Percentiles rank a stretch among this genome's conserved stretches.
Evolutionary conservation across 2,113 vertebrate species (phyloP).

Genomic region (Periophthalmodon schlosseri): DNA sequence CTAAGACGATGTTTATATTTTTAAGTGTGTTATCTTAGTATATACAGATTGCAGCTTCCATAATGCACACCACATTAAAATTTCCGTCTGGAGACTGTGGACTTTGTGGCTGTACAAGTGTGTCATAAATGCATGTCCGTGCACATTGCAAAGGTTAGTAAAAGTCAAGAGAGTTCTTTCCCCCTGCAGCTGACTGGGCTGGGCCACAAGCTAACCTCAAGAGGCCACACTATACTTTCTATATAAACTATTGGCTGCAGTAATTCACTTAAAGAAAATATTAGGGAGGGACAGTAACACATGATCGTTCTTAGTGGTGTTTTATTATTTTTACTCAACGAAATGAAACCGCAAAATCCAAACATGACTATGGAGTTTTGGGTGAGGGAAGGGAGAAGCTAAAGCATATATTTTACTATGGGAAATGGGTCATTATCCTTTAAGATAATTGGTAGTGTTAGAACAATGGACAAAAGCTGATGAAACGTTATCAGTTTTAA

Average conservation of each 20-base stretch:
- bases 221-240: conserved; percentile 13
- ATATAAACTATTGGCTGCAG: conserved; percentile 8
- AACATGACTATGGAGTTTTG: not conserved
- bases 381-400: not conserved
- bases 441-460: not conserved
- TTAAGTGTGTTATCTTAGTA: too few species aligned
- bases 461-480: not conserved
- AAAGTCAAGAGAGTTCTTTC: conserved; percentile 34
- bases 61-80: conserved; percentile 31
- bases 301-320: not conserved
- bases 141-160: conserved; percentile 41
- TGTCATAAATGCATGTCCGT: conserved; percentile 37
- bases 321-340: conserved; percentile 7
- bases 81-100: conserved; percentile 35
- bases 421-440: not conserved
- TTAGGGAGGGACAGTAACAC: conserved; percentile 7
- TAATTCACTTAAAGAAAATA: conserved; percentile 8
- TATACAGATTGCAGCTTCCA: conserved; percentile 1
- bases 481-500: too few species aligned
- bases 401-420: not conserved
- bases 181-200: conserved; percentile 35
- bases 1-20: too few species aligned
- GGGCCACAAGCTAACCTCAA: conserved; percentile 36
- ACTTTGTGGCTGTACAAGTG: conserved; percentile 38
- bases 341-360: not conserved